phyloP scores from a whole-genome alignment of 2,797 vertebrate species.

The Hozukius guyotensis region DNA sequence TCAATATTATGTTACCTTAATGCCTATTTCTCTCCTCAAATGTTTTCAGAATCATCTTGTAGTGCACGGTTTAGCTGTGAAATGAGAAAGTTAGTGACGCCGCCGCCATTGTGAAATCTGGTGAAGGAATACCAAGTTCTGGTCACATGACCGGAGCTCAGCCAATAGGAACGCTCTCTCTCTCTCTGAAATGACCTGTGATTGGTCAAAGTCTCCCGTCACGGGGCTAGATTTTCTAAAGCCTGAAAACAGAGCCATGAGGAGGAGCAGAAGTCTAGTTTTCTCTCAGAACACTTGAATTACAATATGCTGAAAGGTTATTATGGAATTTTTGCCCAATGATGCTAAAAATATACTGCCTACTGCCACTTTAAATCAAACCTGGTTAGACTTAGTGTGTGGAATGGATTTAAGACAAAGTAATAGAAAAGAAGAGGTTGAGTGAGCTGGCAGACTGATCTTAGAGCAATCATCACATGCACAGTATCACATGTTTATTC shows the following conservation, averaged over 20 bases:
- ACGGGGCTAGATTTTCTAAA: fast-evolving
- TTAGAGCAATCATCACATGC: fast-evolving
- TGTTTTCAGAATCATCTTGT: too few relatives aligned
- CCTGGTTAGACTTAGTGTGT: background rate
- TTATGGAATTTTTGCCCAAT: too few relatives aligned
- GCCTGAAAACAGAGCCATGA: too few relatives aligned
- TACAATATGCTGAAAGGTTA: too few relatives aligned
- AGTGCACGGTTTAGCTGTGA: too few relatives aligned
- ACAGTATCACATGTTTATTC: background rate
- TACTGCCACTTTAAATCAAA: background rate
- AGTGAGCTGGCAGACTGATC: background rate
- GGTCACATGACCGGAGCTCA: too few relatives aligned
- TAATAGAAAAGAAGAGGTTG: fast-evolving
- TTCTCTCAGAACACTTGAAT: too few relatives aligned
- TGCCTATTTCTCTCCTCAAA: fast-evolving
- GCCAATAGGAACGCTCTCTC: too few relatives aligned
- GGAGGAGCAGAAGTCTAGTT: too few relatives aligned
- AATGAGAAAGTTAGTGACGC: too few relatives aligned
- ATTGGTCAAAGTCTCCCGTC: fast-evolving
- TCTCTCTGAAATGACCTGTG: too few relatives aligned
- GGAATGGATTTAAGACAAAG: background rate
- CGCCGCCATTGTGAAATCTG: too few relatives aligned
- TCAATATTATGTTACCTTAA: fast-evolving
- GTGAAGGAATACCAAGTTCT: fast-evolving
- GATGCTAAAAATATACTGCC: fast-evolving